Evolutionary conservation across 1,140 invertebrate species (phyloP), one percentile per base, ranked within the genome.

Genomic region (Marisa cornuarietis): DNA sequence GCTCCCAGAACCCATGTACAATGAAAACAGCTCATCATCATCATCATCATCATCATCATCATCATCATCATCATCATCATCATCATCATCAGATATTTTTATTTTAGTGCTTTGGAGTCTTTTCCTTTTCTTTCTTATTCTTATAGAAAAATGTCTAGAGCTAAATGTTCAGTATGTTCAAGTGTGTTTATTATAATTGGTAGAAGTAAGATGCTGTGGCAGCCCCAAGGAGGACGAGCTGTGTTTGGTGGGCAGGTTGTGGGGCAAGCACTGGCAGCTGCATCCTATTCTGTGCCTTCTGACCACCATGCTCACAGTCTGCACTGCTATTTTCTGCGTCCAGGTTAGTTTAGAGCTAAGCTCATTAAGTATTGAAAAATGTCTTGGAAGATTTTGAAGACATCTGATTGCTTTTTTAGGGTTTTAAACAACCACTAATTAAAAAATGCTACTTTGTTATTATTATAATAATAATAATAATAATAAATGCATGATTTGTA

Each of bases 181-280:
- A 8, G 16, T 65, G n/a, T 49, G 73, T 26, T 61, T 22, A 22
- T 75, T 65, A 24, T 63, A 63, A 20, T 65, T 49, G 71, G 6
- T 51, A 84, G 80, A 58, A 79, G 82, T 69, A 42, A 20, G 65
- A 81, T 79, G 61, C 76, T 89, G 24, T 87, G 84, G 84, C 82
- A 85, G 20, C 86, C 85, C n/a, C 49, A 58, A n/a, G 74, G 78
- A 13, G 82, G 82, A 14, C 63, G 84, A 52, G 86, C 84, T 76
- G 85, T 90, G 22, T 90, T 84, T 83, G 90, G 90, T 58, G 90
- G 90, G 54, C 90, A 90, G 75, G 85, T 90, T 0, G 86, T 90
- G 52, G 89, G 89, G 26, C 89, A 91, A 65, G 88, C 89, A 7
- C 74, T 91, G 54, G 85, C 85, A 22, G 90, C 90, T n/a, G 88